These are phyloP conservation scores for Canis aureus DNA, from an alignment of 2,113 vertebrate species.

Conservation along the genomic window DNA sequence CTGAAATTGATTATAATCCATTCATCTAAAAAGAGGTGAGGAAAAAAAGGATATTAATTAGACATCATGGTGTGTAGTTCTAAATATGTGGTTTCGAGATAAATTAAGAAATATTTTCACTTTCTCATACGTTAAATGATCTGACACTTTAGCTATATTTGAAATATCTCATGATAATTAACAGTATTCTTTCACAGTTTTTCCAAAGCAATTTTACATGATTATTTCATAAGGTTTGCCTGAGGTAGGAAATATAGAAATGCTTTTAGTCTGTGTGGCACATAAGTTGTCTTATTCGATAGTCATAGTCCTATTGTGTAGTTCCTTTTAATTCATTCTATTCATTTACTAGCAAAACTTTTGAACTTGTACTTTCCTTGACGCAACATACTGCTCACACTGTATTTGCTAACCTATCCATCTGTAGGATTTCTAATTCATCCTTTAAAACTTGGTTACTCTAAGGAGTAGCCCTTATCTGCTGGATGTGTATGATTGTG, in stretches of 20 bases:
- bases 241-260: background rate
- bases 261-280: background rate
- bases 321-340: slow-evolving; percentile 2
- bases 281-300: background rate
- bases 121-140: slow-evolving; percentile 39
- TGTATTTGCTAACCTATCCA: background rate
- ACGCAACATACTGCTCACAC: background rate
- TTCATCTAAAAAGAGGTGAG: slow-evolving; percentile 16
- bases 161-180: slow-evolving; percentile 44
- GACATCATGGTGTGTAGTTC: slow-evolving; percentile 24
- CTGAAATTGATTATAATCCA: slow-evolving; percentile 54
- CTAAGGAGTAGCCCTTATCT: background rate
- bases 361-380: background rate
- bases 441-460: background rate
- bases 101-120: slow-evolving; percentile 61
- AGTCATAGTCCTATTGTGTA: background rate
- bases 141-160: slow-evolving; percentile 30
- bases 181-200: slow-evolving; percentile 37
- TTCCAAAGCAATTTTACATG: slow-evolving; percentile 39
- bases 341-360: background rate
- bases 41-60: slow-evolving; percentile 50
- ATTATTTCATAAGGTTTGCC: slow-evolving; percentile 38
- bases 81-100: slow-evolving; percentile 48
- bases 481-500: background rate
- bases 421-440: background rate